Percentiles rank a stretch among this genome's conserved stretches.
These are phyloP conservation scores for Acronicta psi DNA, from an alignment of 2,888 invertebrate species.

Conservation along the genomic window DNA sequence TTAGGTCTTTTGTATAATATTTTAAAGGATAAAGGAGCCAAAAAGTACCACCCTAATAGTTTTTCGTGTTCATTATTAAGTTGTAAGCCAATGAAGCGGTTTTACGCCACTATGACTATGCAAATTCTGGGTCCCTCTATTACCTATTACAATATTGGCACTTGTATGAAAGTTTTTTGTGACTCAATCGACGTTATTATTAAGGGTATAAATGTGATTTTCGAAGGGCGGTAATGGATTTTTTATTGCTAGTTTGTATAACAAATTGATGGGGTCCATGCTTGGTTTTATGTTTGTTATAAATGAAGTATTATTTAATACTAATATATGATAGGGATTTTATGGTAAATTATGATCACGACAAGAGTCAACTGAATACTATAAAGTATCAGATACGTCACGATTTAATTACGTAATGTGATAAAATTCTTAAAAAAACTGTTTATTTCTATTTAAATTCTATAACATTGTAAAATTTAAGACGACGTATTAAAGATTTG, in stretches of 20 bases:
- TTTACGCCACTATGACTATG: constrained; percentile 46
- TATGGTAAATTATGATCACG: too few relatives aligned
- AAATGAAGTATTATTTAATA: neutral
- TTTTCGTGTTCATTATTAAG: constrained; percentile 33
- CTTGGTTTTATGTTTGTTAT: neutral
- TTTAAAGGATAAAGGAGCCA: neutral
- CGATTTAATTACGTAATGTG: too few relatives aligned
- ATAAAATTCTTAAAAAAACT: too few relatives aligned
- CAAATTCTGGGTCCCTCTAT: constrained; percentile 36
- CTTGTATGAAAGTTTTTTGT: constrained; percentile 36
- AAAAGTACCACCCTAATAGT: constrained; percentile 7
- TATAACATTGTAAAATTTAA: too few relatives aligned
- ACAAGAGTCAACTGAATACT: too few relatives aligned
- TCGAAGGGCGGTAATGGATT: constrained; percentile 17
- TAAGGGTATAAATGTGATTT: constrained; percentile 28
- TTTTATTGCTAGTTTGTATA: constrained; percentile 10
- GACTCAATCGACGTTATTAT: constrained; percentile 40
- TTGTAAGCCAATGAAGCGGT: constrained; percentile 39
- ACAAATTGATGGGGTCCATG: constrained; percentile 1
- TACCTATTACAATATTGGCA: constrained; percentile 25
- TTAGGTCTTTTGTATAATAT: too few relatives aligned
- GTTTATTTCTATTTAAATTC: too few relatives aligned
- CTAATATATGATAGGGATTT: too few relatives aligned
- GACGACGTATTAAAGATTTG: too few relatives aligned
- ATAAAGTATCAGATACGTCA: too few relatives aligned